Percentiles rank a stretch among this genome's conserved stretches.
Conservation (phyloP, 2,113 vertebrate genomes). For the Bungarus multicinctus region DNA sequence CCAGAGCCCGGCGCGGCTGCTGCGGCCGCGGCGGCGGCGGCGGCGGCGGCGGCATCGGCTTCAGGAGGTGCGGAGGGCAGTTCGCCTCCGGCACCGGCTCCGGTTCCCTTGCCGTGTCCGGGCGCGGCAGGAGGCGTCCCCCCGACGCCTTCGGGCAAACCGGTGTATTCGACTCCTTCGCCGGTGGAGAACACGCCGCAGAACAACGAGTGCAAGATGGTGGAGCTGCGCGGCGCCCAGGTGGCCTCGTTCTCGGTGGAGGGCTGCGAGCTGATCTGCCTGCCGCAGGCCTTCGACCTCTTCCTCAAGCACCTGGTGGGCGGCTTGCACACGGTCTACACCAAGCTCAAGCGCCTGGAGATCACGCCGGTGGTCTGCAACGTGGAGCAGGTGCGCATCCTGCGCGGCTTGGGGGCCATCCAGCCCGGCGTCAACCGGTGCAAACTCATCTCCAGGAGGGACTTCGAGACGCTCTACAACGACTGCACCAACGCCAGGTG, state of each 20-base stretch:
- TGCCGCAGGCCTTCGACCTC: constrained; percentile 97
- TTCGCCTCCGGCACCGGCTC: background rate
- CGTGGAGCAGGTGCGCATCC: constrained; percentile 98
- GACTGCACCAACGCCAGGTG: constrained; percentile 99
- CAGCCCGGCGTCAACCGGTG: constrained; percentile 97
- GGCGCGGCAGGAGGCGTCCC: constrained; percentile 62
- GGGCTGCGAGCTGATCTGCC: constrained; percentile 96
- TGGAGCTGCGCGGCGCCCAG: constrained; percentile 94
- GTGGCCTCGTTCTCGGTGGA: constrained; percentile 98
- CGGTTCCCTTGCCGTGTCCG: background rate
- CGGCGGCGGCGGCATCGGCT: background rate
- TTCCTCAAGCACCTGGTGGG: constrained; percentile 99
- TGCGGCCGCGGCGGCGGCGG: background rate
- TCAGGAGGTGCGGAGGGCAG: constrained; percentile 8
- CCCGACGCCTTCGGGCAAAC: constrained; percentile 77
- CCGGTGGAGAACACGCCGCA: constrained; percentile 98
- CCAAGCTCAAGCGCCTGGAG: constrained; percentile 97
- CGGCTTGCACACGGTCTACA: constrained; percentile 97
- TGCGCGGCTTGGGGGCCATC: constrained; percentile 94
- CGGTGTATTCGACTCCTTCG: constrained; percentile 96
- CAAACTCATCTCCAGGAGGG: constrained; percentile 97
- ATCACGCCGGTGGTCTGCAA: constrained; percentile 99
- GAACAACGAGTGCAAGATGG: constrained; percentile 99
- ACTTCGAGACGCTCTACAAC: constrained; percentile 98
- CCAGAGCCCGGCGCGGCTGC: constrained; percentile 75